Base-by-base conservation (phyloP, 2,113 vertebrate genomes). In the Gopherus evgoodei region DNA sequence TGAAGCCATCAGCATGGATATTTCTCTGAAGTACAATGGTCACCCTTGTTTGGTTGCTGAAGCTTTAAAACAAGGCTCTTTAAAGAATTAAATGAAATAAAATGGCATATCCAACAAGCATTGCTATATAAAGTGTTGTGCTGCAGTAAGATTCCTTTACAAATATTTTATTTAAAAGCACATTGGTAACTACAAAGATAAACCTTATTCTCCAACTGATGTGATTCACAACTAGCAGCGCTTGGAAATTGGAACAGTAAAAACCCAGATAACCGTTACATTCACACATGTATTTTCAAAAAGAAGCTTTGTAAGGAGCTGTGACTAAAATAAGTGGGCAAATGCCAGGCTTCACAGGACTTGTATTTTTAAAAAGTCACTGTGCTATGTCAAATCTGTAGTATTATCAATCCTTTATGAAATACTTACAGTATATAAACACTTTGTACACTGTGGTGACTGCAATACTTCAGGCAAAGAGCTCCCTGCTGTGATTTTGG, bases 321-420 rank as follows among this genome's bases (percentile, higher is more conserved):
- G 2, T 88, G 7, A 56, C 47, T 75, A 90, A 96, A 94, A 94
- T 82, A 88, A 95, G 90, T 52, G 29, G 52, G 80, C 89, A 88
- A 93, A 94, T 92, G 94, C 21, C 93, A 94, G 59, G 31, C 57
- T 94, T 91, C 90, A 83, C 8, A 83, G 75, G 62, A 95, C 84
- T 96, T 94, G 53, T n/a, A 65, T 53, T 86, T 89, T 90, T 65
- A 65, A 89, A 84, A 54, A 17, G 9, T 49, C 0, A 0, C 6
- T 65, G 35, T 1, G 42, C 11, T 38, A 25, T 44, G 1, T 44
- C 35, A 89, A 90, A 92, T 72, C 16, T 27, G 29, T 2, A 59
- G 7, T 11, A 87, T 75, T 21, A 83, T 88, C 54, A 4, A 22
- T 87, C 19, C 16, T 56, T 84, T 90, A 80, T 5, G 0, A n/a